Percentiles rank a stretch among this genome's conserved stretches.
These are phyloP conservation scores for Manis pentadactyla DNA, from an alignment of 2,797 vertebrate species.

Conservation along the genomic window DNA sequence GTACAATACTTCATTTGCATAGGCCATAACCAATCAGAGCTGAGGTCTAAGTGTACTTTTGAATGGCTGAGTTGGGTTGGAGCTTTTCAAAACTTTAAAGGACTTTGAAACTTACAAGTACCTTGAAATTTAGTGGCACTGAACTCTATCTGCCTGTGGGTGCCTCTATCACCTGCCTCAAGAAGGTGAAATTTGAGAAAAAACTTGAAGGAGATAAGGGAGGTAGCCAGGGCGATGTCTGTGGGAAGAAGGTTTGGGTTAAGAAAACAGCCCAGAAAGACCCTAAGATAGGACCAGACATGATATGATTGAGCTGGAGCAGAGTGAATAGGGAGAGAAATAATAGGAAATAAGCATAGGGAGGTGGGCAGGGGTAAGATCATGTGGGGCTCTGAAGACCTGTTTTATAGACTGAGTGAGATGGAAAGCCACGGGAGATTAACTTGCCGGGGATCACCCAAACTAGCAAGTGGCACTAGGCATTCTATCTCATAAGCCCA, in stretches of 20 bases:
- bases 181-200: conserved; percentile 42
- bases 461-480: background rate
- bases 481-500: conserved; percentile 40
- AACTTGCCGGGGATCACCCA: background rate
- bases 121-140: too few relatives aligned
- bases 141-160: too few relatives aligned
- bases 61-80: too few relatives aligned
- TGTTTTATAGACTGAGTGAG: background rate
- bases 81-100: too few relatives aligned
- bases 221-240: background rate
- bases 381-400: background rate
- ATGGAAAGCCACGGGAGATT: background rate
- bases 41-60: too few relatives aligned
- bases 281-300: background rate
- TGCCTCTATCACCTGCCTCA: too few relatives aligned
- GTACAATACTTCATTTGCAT: too few relatives aligned
- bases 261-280: conserved; percentile 29
- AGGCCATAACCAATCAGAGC: too few relatives aligned
- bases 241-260: background rate
- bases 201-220: background rate
- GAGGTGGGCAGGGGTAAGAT: background rate
- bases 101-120: too few relatives aligned
- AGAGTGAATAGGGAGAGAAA: background rate
- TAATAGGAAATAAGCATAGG: background rate
- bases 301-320: background rate